Base-by-base conservation (phyloP, 2,113 vertebrate genomes). In the Burhinus bistriatus region DNA sequence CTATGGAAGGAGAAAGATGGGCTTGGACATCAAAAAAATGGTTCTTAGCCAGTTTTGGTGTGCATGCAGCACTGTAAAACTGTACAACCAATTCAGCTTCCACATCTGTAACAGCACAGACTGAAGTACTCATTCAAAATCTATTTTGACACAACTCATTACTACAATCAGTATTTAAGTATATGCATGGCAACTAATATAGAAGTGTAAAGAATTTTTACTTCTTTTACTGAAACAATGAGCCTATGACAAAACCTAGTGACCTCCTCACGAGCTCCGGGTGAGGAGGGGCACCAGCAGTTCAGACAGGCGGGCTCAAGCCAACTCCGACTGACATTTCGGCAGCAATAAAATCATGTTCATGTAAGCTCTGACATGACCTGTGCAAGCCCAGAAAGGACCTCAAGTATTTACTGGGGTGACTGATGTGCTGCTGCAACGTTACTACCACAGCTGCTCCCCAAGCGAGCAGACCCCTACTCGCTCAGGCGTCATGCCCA, bases 301-400 rank as follows among this genome's bases (percentile, higher is more conserved):
- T 8, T 59, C 23, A 40, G 52, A 49, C 27, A 42, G 42, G 20
- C 2, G 4, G 21, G 26, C 36, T 87, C 30, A 57, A 40, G 16
- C 18, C 54, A 78, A 26, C 54, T 68, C 32, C 1, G 2, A 69
- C 27, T 36, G 64, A 71, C 25, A 20, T n/a, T 59, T 32, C 2
- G 2, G 15, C 45, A 83, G 61, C 29, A 34, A 45, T 9, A 23
- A 64, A 69, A 34, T 54, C 0, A 0, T 34, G 32, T 38, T 54
- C 21, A 4, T 15, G 6, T 27, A 45, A 62, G 27, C 66, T 78
- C 32, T 0, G 0, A 36, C 12, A 38, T 3, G n/a, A 80, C 32
- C 51, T 54, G 22, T n/a, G 47, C 38, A 32, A 72, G 44, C 20
- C n/a, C 29, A 52, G 15, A 64, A 64, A 71, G 55, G 26, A 71